phyloP scores from a whole-genome alignment of 2,113 vertebrate species.

The Acanthochromis polyacanthus region DNA sequence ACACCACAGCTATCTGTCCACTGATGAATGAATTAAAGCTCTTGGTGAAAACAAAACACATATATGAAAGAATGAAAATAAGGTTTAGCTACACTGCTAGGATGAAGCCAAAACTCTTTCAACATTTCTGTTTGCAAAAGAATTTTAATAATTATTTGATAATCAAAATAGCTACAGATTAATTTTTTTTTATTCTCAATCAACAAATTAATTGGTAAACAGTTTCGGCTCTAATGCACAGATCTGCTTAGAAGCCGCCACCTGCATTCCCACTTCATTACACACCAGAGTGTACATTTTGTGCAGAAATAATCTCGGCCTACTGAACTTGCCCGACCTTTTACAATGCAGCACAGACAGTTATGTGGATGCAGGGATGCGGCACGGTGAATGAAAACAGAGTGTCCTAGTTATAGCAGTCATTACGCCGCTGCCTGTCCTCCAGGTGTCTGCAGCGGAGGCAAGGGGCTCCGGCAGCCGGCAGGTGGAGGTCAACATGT shows the following conservation, averaged over 20 bases:
- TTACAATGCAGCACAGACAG: slow-evolving; percentile 24
- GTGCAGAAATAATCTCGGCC: slow-evolving; percentile 11
- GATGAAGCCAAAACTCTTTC: too few species aligned
- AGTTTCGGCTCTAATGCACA: neutral
- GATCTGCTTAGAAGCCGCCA: neutral
- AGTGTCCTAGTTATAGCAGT: slow-evolving; percentile 25
- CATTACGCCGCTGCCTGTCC: slow-evolving; percentile 41
- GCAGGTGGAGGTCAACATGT: slow-evolving; percentile 60
- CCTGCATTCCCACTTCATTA: neutral
- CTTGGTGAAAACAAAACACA: neutral
- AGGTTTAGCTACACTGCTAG: neutral
- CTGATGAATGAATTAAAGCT: slow-evolving; percentile 6
- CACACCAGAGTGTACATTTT: neutral
- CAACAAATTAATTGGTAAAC: neutral
- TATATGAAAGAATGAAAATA: neutral
- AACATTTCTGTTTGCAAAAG: neutral
- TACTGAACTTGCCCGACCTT: slow-evolving; percentile 13
- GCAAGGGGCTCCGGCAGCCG: slow-evolving; percentile 39
- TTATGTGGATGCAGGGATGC: slow-evolving; percentile 17
- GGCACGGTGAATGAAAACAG: slow-evolving; percentile 47
- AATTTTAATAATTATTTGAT: neutral
- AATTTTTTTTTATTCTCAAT: neutral
- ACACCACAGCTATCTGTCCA: slow-evolving; percentile 12
- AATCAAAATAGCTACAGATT: slow-evolving; percentile 15
- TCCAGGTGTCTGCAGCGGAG: slow-evolving; percentile 54